Evolutionary conservation across 2,888 invertebrate species (phyloP), one percentile per base, ranked within the genome.

Genomic region (Hirtodrosophila histrioides): DNA sequence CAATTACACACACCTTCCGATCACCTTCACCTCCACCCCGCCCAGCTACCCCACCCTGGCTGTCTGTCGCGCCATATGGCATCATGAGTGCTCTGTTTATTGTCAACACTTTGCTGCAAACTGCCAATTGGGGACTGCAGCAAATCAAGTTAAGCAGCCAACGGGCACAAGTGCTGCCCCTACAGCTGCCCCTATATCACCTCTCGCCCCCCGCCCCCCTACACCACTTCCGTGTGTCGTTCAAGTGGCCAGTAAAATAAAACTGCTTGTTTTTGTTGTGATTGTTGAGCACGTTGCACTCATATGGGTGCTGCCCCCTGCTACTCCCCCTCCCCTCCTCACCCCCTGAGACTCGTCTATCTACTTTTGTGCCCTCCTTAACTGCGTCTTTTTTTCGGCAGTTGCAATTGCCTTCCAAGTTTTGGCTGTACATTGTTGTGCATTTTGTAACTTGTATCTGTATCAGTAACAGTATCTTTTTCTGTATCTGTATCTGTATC

Each of bases 271-370:
- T 45, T 27, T 67, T 73, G 73, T 73, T 70, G 64, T 69, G 65
- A 61, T 65, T 73, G 61, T 70, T 44, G 60, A 51, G 61, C 76
- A 75, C 57, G 54, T 61, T 75, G 71, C 76, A 75, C 71, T 50
- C 71, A 63, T 45, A 69, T 72, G 64, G 57, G 35, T 55, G 54
- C 50, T 29, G 6, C 24, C 10, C 7, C 44, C 27, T 12, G 10
- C 12, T 5, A 10, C 23, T 9, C 23, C 3, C 12, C 3, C 37
- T 23, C 49, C 5, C 7, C 1, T 24, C 2, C 24, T 7, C 10
- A 23, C 17, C 11, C 7, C 23, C 27, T n/a, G 5, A 27, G 9
- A 27, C 45, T 4, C 36, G 10, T 23, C 36, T 49, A 46, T 39
- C 23, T 27, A 3, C 10, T 48, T 39, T 40, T 24, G 7, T 3